A percentile compares a stretch with the other conserved stretches of the same genome.
Evolutionary conservation across 2,113 vertebrate species (phyloP).

Genomic region (Pterophyllum scalare): DNA sequence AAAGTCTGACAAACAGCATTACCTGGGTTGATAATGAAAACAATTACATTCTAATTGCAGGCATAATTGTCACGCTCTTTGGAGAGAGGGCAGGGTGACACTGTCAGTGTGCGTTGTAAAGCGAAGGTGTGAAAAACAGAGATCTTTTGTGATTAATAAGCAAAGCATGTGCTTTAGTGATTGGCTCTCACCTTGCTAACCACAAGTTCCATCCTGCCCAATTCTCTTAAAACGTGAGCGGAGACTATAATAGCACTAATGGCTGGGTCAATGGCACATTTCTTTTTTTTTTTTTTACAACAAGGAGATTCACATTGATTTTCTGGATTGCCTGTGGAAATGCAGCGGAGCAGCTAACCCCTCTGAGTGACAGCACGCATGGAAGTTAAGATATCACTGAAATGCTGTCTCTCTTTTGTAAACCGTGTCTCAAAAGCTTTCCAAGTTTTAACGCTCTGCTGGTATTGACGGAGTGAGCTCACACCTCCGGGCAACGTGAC

Average conservation of each 20-base stretch:
- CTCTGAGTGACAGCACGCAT: not conserved
- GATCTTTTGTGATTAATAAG: constrained; percentile 38
- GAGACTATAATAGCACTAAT: constrained; percentile 15
- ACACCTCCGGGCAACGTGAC: constrained; percentile 52
- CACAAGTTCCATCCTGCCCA: constrained; percentile 9
- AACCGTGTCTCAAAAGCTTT: constrained; percentile 1
- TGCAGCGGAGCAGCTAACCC: constrained; percentile 7
- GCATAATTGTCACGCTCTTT: constrained; percentile 45
- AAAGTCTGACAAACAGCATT: constrained; percentile 49
- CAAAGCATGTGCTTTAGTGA: constrained; percentile 32
- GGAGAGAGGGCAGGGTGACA: not conserved
- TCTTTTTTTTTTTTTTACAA: constrained; percentile 4
- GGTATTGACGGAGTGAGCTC: constrained; percentile 47
- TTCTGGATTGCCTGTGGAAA: constrained; percentile 13
- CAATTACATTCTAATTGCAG: constrained; percentile 67
- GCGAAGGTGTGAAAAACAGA: not conserved
- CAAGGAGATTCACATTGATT: constrained; percentile 24
- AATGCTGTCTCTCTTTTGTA: constrained; percentile 6
- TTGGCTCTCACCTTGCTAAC: constrained; percentile 41
- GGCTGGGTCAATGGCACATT: constrained; percentile 15
- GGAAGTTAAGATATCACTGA: constrained; percentile 32
- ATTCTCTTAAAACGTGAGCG: constrained; percentile 30
- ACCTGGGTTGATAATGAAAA: constrained; percentile 60
- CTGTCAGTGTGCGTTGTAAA: not conserved
- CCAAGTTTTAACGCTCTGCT: constrained; percentile 23